A percentile compares a stretch with the other conserved stretches of the same genome.
Conservation (phyloP, 2,797 vertebrate genomes). For the Pithecia hirsuta region DNA sequence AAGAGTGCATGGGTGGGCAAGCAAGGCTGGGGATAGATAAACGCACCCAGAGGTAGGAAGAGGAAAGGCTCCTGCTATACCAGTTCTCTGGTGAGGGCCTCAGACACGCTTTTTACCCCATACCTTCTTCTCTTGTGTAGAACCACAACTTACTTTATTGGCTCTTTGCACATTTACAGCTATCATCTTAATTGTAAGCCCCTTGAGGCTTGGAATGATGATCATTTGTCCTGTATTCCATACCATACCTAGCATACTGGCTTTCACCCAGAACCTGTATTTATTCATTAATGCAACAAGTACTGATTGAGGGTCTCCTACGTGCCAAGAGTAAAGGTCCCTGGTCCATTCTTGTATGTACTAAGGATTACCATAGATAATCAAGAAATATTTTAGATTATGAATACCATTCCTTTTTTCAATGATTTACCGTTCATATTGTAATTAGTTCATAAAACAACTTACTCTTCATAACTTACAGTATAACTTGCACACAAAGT, state of each 20-base stretch:
- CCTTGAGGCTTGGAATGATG: not conserved
- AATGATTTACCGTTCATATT: not conserved
- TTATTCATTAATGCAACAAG: not conserved
- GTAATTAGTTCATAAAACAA: not conserved
- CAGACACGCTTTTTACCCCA: not conserved
- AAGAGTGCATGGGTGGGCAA: not conserved
- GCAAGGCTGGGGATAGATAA: not conserved
- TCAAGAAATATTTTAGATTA: not conserved
- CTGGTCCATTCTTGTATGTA: not conserved
- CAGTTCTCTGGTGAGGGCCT: not conserved
- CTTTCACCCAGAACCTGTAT: not conserved
- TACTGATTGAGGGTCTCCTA: not conserved
- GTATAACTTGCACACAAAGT: not conserved
- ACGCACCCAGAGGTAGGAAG: not conserved
- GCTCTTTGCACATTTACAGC: not conserved
- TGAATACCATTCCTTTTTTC: not conserved
- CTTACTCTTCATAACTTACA: not conserved
- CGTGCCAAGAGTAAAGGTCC: not conserved
- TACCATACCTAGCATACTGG: not conserved
- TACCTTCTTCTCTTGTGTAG: not conserved
- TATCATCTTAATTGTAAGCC: not conserved
- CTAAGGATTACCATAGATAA: not conserved
- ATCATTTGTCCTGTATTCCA: not conserved
- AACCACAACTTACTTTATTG: not conserved
- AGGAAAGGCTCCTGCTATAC: not conserved